Base-by-base conservation (phyloP, 53 echinoderm and acorn worm species). In the Stichopus horrens region DNA sequence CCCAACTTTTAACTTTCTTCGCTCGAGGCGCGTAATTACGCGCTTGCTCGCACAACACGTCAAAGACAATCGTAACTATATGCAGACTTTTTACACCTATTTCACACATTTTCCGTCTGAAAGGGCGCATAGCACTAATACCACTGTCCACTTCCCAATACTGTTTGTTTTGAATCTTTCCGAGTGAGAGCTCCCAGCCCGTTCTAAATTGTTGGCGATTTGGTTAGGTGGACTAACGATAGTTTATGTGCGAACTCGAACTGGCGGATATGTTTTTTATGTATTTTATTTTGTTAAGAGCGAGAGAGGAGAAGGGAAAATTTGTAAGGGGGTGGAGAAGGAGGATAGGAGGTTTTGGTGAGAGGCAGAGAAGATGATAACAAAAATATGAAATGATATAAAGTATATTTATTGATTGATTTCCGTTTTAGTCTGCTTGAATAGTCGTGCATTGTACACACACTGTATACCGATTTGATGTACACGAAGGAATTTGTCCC, bases 31-130 rank as follows among this genome's bases (percentile, higher is more conserved):
- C 74, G 87, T 87, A 87, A 87, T 87, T 87, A 87, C 87, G 19
- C 87, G 74, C 87, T 75, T 87, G 87, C 87, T 56, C 75, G 87
- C 74, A 74, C 87, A 74, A 52, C 58, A 87, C 54, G 87, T 87
- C 87, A 87, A 87, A 87, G 14, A 87, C 75, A 87, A 87, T 87
- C 58, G 54, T 66, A 65, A 23, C 20, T 65, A 23, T 85, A 23
- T 52, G 22, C 68, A 85, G 85, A 87, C 75, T 75, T 87, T 87
- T 87, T 87, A 73, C 87, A 87, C 74, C 75, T 52, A 87, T 74
- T 87, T 87, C 87, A 87, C 87, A 74, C 54, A 74, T 75, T 87
- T 87, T 87, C 74, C 87, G 87, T 57, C 87, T 75, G 75, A 87
- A 74, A 74, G 74, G 75, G 74, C 87, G 87, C 87, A 74, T 53